Base-by-base conservation (phyloP, 2,888 invertebrate species). In the Cryptocheilus praepositus region DNA sequence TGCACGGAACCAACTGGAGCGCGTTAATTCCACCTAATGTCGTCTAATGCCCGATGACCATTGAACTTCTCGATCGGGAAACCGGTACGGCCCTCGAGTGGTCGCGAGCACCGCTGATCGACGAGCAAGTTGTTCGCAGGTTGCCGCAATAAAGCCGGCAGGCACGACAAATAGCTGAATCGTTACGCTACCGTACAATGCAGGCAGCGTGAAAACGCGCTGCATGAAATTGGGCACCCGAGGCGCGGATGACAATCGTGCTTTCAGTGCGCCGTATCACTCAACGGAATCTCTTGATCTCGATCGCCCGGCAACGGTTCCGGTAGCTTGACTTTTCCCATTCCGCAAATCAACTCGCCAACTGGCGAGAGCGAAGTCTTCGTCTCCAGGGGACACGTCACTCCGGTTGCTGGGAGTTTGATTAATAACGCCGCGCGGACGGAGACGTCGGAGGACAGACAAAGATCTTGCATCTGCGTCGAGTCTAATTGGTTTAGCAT, bases 51-150 rank as follows among this genome's bases (percentile, higher is more conserved):
- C 44, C 45, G 55, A n/a, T 73, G 73, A 71, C 73, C 77, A 69
- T 78, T 77, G 77, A 77, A 76, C 77, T 77, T 78, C 66, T 67
- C 11, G 67, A 65, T 68, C 66, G 63, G 19, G 43, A 62, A 70
- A 67, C 67, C 69, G 67, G 64, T 70, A 71, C 67, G 64, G 62
- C 59, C 56, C 64, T 58, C 71, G 54, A 61, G 55, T 56, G 22
- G 52, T 3, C 19, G 36, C 51, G 44, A 46, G 51, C 21, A 18
- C 3, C 18, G 63, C 36, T 46, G 51, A 61, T 54, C 61, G 25
- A 61, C 21, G 56, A 45, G 51, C 59, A 18, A 57, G 55, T 25
- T 61, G 8, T 46, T 52, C 57, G 36, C 70, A 73, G 67, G 75
- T 71, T 77, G 73, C 25, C 61, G 65, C 62, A 76, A 64, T 64